Base-by-base conservation (phyloP, 2,797 vertebrate species). In the Pyrocephalus nanus region DNA sequence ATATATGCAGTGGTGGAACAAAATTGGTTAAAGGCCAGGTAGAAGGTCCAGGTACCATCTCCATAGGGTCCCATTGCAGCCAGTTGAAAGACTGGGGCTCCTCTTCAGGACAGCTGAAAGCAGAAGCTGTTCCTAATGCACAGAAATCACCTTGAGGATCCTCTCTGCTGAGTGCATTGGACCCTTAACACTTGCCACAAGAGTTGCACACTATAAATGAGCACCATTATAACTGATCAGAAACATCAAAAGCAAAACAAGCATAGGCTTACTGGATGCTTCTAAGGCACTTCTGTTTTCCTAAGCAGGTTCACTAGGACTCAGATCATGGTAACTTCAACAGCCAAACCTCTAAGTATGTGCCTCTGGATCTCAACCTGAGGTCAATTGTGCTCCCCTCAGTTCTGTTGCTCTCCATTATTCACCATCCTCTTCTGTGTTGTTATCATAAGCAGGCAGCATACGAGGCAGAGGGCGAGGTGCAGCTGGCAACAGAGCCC, bases 381-480 rank as follows among this genome's bases (percentile, higher is more conserved):
- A 26, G 42, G 42, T 36, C 4, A 2, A 58, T 34, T 0, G 0
- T 47, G 50, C 50, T 79, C 32, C 70, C 65, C 36, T 7, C 0
- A 0, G 34, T 30, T 26, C 65, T 62, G 23, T 75, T 12, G 5
- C 76, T 95, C 5, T 64, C 58, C 9, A 25, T 81, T 86, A 71
- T 25, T 98, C 92, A 97, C 92, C 95, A 83, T 82, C 34, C 82
- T 97, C 77, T 95, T 93, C 96, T 97, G 21, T 98, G 93, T 98
- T 98, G 98, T 98, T 98, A 98, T 98, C 98, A 99, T 97, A 99
- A 99, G 99, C 99, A 99, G 99, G 99, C 99, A 99, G 99, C 98
- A 97, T 99, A 98, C 98, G 99, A 98, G 99, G 99, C 97, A 99
- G 99, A 98, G 99, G 99, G 96, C 98, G 99, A 97, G 99, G 99